Conservation (phyloP, 2,113 vertebrate species). For the Muscicapa adusta region DNA sequence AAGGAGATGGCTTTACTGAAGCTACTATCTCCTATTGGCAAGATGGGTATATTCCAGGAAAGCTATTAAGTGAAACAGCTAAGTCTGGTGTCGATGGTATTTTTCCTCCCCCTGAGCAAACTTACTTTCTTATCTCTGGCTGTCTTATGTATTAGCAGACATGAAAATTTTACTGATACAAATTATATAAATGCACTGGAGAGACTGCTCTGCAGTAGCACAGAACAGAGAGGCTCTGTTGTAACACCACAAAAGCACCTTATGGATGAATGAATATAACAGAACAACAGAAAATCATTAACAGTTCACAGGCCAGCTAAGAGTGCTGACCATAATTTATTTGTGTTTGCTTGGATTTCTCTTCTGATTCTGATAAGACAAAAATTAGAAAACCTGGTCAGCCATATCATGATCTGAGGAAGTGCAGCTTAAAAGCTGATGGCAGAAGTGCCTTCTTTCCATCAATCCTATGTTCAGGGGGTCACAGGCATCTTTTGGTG, state of each 20-base stretch:
- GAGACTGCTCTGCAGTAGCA: not conserved
- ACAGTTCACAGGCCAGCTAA: not conserved
- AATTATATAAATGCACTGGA: not conserved
- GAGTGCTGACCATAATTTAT: not conserved
- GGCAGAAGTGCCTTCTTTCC: not conserved
- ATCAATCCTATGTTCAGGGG: not conserved
- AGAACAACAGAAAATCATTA: conserved; percentile 34
- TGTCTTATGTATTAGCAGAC: not conserved
- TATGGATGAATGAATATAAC: not conserved
- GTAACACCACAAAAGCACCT: not conserved
- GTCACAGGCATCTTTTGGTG: not conserved
- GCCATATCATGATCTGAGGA: not conserved
- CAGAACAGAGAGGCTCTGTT: not conserved
- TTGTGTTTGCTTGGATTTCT: not conserved
- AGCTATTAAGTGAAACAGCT: conserved; percentile 37
- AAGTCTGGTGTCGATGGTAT: not conserved
- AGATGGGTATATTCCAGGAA: conserved; percentile 35
- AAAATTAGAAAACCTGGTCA: not conserved
- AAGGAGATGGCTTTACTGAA: conserved; percentile 27
- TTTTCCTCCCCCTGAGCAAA: not conserved
- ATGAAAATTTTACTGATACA: not conserved
- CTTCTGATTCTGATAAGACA: not conserved
- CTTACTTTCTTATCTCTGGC: not conserved
- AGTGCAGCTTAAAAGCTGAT: not conserved
- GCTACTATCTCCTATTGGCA: conserved; percentile 17